phyloP scores from a whole-genome alignment of 2,888 invertebrate species.

The Diachrysia chrysitis region DNA sequence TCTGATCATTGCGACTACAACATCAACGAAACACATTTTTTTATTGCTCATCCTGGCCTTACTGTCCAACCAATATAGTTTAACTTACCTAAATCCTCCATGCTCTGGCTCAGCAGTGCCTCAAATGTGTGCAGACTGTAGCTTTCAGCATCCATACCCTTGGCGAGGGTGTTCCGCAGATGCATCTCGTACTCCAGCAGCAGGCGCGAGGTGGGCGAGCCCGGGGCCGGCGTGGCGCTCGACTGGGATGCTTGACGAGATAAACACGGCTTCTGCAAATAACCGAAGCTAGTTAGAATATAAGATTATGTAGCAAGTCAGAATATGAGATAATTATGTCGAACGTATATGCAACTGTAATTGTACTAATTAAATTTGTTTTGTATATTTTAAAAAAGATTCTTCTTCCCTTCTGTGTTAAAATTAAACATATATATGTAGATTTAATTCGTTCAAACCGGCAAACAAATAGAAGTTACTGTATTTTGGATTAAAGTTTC shows the following conservation, averaged over 20 bases:
- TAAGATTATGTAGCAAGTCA: background rate
- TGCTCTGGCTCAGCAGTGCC: slow-evolving; percentile 96
- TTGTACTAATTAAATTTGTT: no score
- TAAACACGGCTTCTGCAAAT: slow-evolving; percentile 81
- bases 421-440: no score
- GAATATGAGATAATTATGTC: background rate
- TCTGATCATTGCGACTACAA: no score
- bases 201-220: slow-evolving; percentile 95
- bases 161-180: slow-evolving; percentile 96
- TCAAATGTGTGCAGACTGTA: slow-evolving; percentile 98
- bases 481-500: no score
- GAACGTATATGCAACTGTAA: no score
- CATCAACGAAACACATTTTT: no score
- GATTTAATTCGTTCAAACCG: no score
- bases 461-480: no score
- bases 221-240: slow-evolving; percentile 93
- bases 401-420: no score
- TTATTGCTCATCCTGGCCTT: no score
- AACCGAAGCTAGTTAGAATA: slow-evolving; percentile 6
- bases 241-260: slow-evolving; percentile 89
- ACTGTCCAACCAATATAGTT: no score
- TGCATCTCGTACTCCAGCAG: slow-evolving; percentile 98
- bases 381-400: no score
- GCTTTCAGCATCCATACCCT: slow-evolving; percentile 98
- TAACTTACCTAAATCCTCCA: slow-evolving; percentile 96